phyloP scores from a whole-genome alignment of 2,797 vertebrate genomes.

The Tamandua tetradactyla region DNA sequence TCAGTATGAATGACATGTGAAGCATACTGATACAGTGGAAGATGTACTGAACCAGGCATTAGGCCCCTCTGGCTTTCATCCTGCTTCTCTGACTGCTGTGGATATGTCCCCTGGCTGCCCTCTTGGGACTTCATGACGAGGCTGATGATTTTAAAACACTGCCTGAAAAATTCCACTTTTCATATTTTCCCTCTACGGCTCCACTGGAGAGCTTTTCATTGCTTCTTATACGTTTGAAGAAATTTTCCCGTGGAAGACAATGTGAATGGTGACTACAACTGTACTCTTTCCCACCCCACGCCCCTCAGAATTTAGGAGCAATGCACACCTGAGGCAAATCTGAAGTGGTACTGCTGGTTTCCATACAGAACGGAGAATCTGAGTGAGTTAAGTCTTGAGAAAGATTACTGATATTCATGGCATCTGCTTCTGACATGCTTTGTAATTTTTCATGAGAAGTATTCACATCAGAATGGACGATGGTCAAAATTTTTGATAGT shows the following conservation, averaged over 20 bases:
- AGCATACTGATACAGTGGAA: neutral
- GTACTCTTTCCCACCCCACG: too few relatives aligned
- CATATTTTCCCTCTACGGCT: neutral
- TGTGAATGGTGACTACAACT: neutral
- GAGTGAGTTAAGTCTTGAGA: neutral
- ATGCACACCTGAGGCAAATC: conserved; percentile 58
- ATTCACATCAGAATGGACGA: conserved; percentile 18
- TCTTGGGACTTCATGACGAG: neutral
- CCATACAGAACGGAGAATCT: neutral
- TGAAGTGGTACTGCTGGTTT: conserved; percentile 28
- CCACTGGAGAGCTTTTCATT: neutral
- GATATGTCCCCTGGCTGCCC: neutral
- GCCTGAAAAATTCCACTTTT: neutral
- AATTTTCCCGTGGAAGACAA: neutral
- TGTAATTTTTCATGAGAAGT: neutral
- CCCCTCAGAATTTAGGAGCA: neutral
- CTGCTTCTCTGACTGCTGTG: neutral
- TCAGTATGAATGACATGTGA: neutral
- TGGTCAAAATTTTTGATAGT: neutral
- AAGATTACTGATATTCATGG: neutral
- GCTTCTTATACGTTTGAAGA: neutral
- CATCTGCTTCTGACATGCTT: neutral
- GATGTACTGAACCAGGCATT: neutral
- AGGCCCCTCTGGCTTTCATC: neutral
- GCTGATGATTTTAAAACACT: neutral